Evolutionary conservation across 1,140 invertebrate species (phyloP).

Genomic region (Gryon sp.): DNA sequence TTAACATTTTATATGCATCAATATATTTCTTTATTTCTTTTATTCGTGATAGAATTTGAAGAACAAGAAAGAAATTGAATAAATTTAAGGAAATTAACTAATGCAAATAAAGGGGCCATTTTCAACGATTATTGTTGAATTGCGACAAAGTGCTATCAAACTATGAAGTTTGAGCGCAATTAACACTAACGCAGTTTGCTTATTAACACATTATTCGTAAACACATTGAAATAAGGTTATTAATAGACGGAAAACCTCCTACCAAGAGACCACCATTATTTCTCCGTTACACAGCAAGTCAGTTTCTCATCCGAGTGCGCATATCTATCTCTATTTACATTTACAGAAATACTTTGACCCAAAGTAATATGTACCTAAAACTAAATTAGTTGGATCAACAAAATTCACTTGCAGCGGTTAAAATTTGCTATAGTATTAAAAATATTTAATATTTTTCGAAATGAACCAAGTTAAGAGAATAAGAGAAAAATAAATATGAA

Average conservation of each 20-base stretch:
- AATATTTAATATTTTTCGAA: too few species aligned
- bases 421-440: too few species aligned
- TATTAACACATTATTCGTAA: constrained; percentile 63
- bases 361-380: too few species aligned
- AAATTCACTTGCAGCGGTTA: too few species aligned
- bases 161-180: constrained; percentile 3
- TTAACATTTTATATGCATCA: too few species aligned
- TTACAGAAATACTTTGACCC: constrained; percentile 32
- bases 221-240: constrained; percentile 58
- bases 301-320: neutral
- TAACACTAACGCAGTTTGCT: constrained; percentile 30
- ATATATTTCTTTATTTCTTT: too few species aligned
- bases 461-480: too few species aligned
- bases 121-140: neutral
- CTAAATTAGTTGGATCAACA: too few species aligned
- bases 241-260: constrained; percentile 55
- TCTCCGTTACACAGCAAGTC: constrained; percentile 40
- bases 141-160: constrained; percentile 19
- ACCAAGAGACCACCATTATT: constrained; percentile 52
- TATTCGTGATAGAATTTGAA: too few species aligned
- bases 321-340: constrained; percentile 6
- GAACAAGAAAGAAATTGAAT: too few species aligned
- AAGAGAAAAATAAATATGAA: too few species aligned
- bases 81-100: too few species aligned
- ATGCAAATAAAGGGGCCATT: neutral